Evolutionary conservation across 2,888 invertebrate genomes (phyloP).

Genomic region (Latheticus oryzae): DNA sequence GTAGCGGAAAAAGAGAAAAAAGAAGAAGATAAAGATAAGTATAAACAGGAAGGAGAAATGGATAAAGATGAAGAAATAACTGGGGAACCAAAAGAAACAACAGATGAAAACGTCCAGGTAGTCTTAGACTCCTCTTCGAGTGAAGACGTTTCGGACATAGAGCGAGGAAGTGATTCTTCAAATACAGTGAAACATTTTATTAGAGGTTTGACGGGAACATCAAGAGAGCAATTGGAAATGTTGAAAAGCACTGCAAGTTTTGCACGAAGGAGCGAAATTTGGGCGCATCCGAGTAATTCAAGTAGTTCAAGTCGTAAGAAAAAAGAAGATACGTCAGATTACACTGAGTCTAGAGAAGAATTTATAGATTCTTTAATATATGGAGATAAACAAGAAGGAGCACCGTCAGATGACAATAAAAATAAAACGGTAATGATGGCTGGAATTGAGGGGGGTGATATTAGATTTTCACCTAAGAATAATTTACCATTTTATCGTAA

Average conservation of each 20-base stretch:
- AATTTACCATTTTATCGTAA: conserved; percentile 32
- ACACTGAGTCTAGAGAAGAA: too few species aligned
- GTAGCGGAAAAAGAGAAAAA: too few species aligned
- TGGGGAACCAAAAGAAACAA: conserved; percentile 1
- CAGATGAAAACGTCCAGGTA: conserved; percentile 18
- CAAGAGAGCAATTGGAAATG: conserved; percentile 7
- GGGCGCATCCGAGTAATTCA: too few species aligned
- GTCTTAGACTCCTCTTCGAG: conserved; percentile 3
- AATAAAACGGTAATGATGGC: too few species aligned
- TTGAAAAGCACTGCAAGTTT: conserved; percentile 19
- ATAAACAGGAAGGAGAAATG: conserved; percentile 1
- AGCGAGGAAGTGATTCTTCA: background rate
- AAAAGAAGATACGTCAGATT: too few species aligned
- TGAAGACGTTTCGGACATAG: too few species aligned
- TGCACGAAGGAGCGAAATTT: background rate
- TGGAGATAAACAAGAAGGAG: too few species aligned
- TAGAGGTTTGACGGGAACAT: conserved; percentile 19
- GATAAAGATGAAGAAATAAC: background rate
- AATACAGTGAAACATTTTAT: conserved; percentile 19
- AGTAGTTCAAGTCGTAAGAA: too few species aligned
- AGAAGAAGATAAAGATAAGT: too few species aligned
- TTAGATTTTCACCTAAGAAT: conserved; percentile 14
- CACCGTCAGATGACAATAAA: too few species aligned
- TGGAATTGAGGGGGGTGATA: too few species aligned
- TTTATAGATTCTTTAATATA: too few species aligned